phyloP scores from a whole-genome alignment of 2,113 vertebrate species.

The Dendrocopos noguchii region DNA sequence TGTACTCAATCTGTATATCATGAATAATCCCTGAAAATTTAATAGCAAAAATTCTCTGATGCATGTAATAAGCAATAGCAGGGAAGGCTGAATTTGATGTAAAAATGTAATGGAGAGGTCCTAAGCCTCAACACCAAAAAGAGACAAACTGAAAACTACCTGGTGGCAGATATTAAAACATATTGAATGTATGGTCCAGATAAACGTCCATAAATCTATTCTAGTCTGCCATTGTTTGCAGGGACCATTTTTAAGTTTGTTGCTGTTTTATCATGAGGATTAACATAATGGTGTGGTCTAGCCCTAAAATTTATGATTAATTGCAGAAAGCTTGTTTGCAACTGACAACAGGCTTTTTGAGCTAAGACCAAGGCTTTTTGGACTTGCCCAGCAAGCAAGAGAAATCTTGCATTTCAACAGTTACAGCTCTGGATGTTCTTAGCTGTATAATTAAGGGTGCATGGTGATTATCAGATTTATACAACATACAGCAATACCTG shows the following conservation, averaged over 20 bases:
- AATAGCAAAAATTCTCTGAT: not conserved
- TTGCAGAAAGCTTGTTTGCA: not conserved
- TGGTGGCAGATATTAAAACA: not conserved
- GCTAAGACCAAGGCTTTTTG: not conserved
- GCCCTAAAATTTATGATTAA: not conserved
- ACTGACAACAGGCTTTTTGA: slow-evolving; percentile 15
- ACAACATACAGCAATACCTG: not conserved
- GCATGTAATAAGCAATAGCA: too few relatives aligned
- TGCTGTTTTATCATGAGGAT: not conserved
- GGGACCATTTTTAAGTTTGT: not conserved
- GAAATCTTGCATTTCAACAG: not conserved
- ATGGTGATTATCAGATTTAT: not conserved
- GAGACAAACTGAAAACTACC: not conserved
- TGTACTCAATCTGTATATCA: not conserved
- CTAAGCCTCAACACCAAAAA: not conserved
- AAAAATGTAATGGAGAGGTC: not conserved
- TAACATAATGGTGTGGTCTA: not conserved
- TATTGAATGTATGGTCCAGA: not conserved
- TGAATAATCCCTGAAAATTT: not conserved
- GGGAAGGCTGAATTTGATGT: not conserved
- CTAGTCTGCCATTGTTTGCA: not conserved
- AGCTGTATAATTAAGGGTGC: not conserved
- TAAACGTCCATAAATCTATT: not conserved
- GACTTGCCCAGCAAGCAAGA: not conserved
- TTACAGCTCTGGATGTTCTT: not conserved